phyloP scores from a whole-genome alignment of 2,888 invertebrate species.

The Mystacides longicornis region DNA sequence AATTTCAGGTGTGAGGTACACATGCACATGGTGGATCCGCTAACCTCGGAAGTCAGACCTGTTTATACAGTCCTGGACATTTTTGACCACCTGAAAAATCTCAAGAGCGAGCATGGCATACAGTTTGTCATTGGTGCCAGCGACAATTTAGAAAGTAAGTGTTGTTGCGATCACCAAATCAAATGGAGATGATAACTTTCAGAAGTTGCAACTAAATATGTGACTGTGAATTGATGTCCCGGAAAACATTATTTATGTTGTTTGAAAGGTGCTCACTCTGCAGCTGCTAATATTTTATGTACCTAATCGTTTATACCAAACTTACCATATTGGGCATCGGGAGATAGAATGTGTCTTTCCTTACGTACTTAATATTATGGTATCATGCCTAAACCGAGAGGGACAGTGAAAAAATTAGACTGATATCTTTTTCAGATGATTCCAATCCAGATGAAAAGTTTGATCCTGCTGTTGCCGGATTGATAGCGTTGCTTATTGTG shows the following conservation, averaged over 20 bases:
- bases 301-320: too few species aligned
- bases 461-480: slow-evolving; percentile 77
- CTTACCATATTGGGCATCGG: too few species aligned
- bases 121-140: slow-evolving; percentile 41
- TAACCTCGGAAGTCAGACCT: slow-evolving; percentile 64
- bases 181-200: too few species aligned
- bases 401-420: background rate
- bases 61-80: slow-evolving; percentile 72
- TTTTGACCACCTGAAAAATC: slow-evolving; percentile 73
- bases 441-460: slow-evolving; percentile 56
- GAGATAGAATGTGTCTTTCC: too few species aligned
- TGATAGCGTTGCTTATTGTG: slow-evolving; percentile 78
- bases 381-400: too few species aligned
- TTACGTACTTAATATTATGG: too few species aligned
- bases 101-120: slow-evolving; percentile 43
- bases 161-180: too few species aligned
- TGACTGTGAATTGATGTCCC: too few species aligned
- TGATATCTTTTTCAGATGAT: slow-evolving; percentile 29
- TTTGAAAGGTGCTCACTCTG: too few species aligned
- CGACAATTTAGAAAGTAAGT: slow-evolving; percentile 39
- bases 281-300: too few species aligned
- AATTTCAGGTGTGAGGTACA: slow-evolving; percentile 73
- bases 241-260: too few species aligned
- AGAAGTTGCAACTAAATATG: too few species aligned
- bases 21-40: slow-evolving; percentile 71